Evolutionary conservation across 2,888 invertebrate genomes (phyloP).

Genomic region (Loripinus fragilis): DNA sequence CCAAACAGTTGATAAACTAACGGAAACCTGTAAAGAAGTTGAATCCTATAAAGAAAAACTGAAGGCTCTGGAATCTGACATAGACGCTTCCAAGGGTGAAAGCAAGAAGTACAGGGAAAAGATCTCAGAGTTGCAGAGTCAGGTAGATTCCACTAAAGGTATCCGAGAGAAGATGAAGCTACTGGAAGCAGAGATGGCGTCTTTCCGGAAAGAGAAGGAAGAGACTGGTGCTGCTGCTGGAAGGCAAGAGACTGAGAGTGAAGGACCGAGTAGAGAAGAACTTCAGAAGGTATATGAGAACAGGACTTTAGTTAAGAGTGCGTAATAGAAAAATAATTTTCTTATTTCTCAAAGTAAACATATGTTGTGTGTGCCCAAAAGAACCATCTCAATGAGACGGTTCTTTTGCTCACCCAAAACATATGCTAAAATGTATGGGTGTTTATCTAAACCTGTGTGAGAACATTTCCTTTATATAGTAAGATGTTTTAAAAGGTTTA

Average conservation of each 20-base stretch:
- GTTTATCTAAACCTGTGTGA: no score
- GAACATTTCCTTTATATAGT: no score
- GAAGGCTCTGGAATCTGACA: not conserved
- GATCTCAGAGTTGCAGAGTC: not conserved
- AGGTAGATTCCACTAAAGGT: not conserved
- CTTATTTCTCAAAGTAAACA: no score
- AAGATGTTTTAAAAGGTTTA: no score
- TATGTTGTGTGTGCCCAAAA: no score
- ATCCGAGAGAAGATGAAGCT: conserved; percentile 4
- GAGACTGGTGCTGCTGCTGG: not conserved
- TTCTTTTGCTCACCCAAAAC: no score
- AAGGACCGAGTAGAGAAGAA: conserved; percentile 16
- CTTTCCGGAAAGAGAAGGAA: not conserved
- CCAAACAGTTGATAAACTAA: not conserved
- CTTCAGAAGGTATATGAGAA: conserved; percentile 23
- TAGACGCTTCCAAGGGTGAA: not conserved
- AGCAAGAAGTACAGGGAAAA: not conserved
- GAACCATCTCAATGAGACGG: no score
- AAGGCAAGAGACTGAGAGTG: not conserved
- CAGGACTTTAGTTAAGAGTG: no score
- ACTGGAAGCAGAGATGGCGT: conserved; percentile 10
- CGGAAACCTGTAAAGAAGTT: not conserved
- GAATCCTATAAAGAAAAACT: not conserved
- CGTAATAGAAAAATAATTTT: no score
- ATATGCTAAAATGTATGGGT: no score